Evolutionary conservation across 2,888 invertebrate genomes (phyloP).

Genomic region (Ectobius pallidus): DNA sequence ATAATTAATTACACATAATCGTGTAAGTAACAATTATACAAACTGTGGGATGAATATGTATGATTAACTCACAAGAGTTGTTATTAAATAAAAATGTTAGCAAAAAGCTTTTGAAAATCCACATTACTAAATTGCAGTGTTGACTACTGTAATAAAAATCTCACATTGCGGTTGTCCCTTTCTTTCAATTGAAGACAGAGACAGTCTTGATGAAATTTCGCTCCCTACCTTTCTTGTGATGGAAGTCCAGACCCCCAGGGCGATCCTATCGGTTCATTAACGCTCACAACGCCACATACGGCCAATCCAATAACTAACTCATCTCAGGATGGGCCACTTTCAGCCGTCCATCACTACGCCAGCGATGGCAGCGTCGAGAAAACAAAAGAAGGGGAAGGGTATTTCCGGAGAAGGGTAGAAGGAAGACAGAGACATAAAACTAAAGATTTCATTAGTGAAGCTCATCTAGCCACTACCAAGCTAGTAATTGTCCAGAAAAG

Average conservation of each 20-base stretch:
- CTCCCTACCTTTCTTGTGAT: too few species aligned
- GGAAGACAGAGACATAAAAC: conserved; percentile 30
- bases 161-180: not conserved
- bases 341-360: conserved; percentile 7
- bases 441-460: conserved; percentile 39
- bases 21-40: too few species aligned
- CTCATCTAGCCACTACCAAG: not conserved
- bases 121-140: too few species aligned
- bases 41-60: too few species aligned
- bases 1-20: too few species aligned
- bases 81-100: too few species aligned
- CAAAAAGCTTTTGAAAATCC: too few species aligned
- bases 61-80: too few species aligned
- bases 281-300: conserved; percentile 1
- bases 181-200: not conserved
- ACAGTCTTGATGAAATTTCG: conserved; percentile 3
- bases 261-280: conserved; percentile 10
- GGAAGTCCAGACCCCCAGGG: not conserved
- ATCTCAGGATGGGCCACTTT: not conserved
- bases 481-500: conserved; percentile 2
- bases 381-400: conserved; percentile 4
- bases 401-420: not conserved
- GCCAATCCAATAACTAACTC: conserved; percentile 15
- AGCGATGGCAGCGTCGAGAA: too few species aligned
- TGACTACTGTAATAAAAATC: not conserved